Evolutionary conservation across 2,797 vertebrate genomes (phyloP).

Genomic region (Acipenser ruthenus): DNA sequence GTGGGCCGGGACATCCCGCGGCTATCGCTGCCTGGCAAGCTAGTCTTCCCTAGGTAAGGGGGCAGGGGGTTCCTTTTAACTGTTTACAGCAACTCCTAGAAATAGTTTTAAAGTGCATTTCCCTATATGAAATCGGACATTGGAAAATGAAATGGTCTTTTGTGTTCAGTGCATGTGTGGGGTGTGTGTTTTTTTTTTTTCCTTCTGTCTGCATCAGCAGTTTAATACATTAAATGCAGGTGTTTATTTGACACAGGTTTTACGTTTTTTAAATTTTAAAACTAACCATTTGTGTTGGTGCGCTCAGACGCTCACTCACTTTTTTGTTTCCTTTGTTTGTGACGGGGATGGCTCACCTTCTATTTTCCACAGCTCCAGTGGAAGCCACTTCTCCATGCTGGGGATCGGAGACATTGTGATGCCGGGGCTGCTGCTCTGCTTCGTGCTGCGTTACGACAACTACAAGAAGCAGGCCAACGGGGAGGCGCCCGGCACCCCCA

Average conservation of each 20-base stretch:
- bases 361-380: slow-evolving; percentile 74
- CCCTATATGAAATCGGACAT: too few species aligned
- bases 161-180: too few species aligned
- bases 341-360: too few species aligned
- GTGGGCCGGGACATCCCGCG: slow-evolving; percentile 92
- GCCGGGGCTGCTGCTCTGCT: slow-evolving; percentile 93
- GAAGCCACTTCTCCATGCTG: slow-evolving; percentile 98
- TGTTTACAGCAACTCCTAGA: too few species aligned
- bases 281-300: too few species aligned
- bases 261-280: not conserved
- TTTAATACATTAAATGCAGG: not conserved
- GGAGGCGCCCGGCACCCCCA: slow-evolving; percentile 71
- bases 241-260: not conserved
- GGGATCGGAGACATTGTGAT: slow-evolving; percentile 98
- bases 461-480: slow-evolving; percentile 92
- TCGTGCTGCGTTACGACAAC: slow-evolving; percentile 95
- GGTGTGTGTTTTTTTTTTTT: not conserved
- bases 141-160: too few species aligned
- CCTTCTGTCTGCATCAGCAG: not conserved
- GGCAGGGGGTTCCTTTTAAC: too few species aligned
- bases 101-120: not conserved
- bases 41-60: slow-evolving; percentile 91
- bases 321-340: not conserved
- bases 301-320: not conserved
- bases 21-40: slow-evolving; percentile 90